Base-by-base conservation (phyloP, 2,888 invertebrate species). In the Torymus tubicola region DNA sequence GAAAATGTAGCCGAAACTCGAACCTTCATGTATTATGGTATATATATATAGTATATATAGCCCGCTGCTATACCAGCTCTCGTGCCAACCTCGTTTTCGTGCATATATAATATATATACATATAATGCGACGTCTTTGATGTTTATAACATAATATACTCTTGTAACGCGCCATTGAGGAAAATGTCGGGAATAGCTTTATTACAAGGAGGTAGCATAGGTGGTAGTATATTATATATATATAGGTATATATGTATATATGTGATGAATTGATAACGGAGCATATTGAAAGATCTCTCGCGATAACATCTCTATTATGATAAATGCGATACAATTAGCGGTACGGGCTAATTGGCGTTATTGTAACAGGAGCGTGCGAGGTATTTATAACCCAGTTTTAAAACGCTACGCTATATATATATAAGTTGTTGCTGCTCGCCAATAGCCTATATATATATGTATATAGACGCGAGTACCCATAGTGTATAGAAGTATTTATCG, bases 321-420 rank as follows among this genome's bases (percentile, higher is more conserved):
- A 73, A 42, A 70, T 64, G 42, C 81, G 72, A 75, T 42, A 42
- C 79, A 83, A 81, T 82, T 81, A 83, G 83, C 79, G 61, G 75
- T 63, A 72, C 68, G 78, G 80, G 76, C 82, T 83, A 84, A 84
- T 84, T 84, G 81, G 70, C 72, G 80, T 53, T 70, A 63, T 57
- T 70, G 64, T 68, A 73, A 76, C 75, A 75, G 65, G 5, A 55
- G 77, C 71, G 24, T 21, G 16, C 18, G 42, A 57, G 52, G 63
- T 72, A 70, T 78, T 60, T 78, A 72, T 71, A 65, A 65, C 65
- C 78, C 60, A 78, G 78, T 71, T 67, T 72, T 78, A 72, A 61
- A 69, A 31, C 21, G 21, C 21, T 21, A 63, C 58, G 14, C 69
- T 14, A 70, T 13, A n/a, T n/a, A n/a, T n/a, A n/a, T n/a, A n/a